Evolutionary conservation across 2,888 invertebrate genomes (phyloP).

Genomic region (Hyposoter didymator): DNA sequence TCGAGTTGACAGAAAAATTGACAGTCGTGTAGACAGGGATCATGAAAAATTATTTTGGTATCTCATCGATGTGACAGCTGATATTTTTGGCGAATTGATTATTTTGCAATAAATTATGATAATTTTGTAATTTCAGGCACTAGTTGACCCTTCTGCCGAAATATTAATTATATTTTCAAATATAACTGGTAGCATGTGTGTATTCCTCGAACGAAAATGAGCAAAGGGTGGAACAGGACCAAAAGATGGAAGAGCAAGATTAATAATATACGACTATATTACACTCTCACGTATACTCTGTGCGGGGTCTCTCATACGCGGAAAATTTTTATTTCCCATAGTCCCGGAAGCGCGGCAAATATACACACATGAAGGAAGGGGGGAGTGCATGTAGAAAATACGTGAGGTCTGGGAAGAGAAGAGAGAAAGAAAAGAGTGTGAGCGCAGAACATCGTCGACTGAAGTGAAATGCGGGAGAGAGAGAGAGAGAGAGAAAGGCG

Average conservation of each 20-base stretch:
- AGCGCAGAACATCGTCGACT: slow-evolving; percentile 48
- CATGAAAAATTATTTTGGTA: too few relatives aligned
- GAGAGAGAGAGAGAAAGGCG: slow-evolving; percentile 40
- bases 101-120: background rate
- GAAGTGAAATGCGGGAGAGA: slow-evolving; percentile 56
- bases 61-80: background rate
- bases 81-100: background rate
- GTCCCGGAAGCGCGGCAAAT: slow-evolving; percentile 30
- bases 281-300: slow-evolving; percentile 3
- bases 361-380: slow-evolving; percentile 8
- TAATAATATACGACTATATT: slow-evolving; percentile 60
- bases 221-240: slow-evolving; percentile 26
- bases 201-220: slow-evolving; percentile 25
- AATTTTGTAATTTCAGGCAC: background rate
- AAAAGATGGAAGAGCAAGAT: slow-evolving; percentile 46
- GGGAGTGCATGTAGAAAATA: background rate
- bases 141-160: background rate
- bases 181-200: slow-evolving; percentile 1
- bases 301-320: slow-evolving; percentile 29
- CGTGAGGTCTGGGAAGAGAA: background rate
- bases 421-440: slow-evolving; percentile 24
- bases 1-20: too few relatives aligned
- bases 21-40: too few relatives aligned
- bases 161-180: slow-evolving; percentile 27
- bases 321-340: slow-evolving; percentile 50